These are phyloP conservation scores for Aplysia californica DNA, from an alignment of 1,140 invertebrate species.

Conservation along the genomic window DNA sequence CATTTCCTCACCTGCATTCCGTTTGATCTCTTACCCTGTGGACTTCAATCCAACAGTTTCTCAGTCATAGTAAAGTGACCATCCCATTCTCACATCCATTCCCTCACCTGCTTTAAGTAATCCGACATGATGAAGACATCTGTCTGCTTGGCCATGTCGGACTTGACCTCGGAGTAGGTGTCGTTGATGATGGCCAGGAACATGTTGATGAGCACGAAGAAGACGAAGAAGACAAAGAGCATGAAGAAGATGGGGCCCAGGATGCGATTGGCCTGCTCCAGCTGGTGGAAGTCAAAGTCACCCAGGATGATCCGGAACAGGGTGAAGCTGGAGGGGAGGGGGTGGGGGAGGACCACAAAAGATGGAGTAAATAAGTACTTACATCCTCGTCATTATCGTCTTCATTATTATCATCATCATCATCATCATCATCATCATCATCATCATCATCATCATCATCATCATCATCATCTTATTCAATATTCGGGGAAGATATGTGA, in stretches of 20 bases:
- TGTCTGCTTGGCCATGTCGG: conserved; percentile 72
- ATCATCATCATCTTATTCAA: neutral
- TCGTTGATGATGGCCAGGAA: conserved; percentile 88
- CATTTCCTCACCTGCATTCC: too few relatives aligned
- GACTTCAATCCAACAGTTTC: too few relatives aligned
- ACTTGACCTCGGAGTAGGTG: conserved; percentile 74
- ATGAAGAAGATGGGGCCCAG: conserved; percentile 84
- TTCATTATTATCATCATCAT: neutral
- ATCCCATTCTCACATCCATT: too few relatives aligned
- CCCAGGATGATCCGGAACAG: conserved; percentile 82
- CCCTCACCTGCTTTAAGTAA: conserved; percentile 7
- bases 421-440: neutral
- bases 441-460: too few relatives aligned
- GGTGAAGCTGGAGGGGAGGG: conserved; percentile 71
- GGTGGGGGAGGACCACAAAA: neutral
- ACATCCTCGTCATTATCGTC: neutral
- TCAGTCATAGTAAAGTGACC: too few relatives aligned
- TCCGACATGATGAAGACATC: conserved; percentile 25
- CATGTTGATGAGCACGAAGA: conserved; percentile 87
- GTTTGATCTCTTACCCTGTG: too few relatives aligned
- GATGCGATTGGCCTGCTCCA: conserved; percentile 78
- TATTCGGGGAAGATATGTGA: too few relatives aligned
- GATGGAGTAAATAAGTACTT: neutral
- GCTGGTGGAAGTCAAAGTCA: conserved; percentile 82
- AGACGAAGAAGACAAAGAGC: conserved; percentile 83